Conservation (phyloP, 2,113 vertebrate species). For the Calcarius ornatus region DNA sequence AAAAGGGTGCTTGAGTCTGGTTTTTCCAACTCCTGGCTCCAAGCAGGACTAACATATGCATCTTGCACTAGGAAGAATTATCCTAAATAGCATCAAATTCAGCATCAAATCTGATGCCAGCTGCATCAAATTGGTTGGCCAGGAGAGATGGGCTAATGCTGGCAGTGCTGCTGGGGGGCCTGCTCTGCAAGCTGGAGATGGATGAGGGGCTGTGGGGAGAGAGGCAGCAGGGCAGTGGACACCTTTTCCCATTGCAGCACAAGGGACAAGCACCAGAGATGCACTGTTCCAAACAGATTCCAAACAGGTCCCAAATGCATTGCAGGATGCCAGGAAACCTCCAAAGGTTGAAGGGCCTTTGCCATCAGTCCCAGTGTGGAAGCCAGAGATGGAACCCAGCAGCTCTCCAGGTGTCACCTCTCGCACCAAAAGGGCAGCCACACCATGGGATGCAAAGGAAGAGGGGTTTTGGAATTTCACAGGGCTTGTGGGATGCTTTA, state of each 20-base stretch:
- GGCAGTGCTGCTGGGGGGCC: neutral
- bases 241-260: neutral
- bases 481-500: neutral
- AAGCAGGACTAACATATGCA: neutral
- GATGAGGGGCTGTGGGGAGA: neutral
- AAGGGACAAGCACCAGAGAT: neutral
- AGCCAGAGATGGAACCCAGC: neutral
- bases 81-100: neutral
- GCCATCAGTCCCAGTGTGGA: too few species aligned
- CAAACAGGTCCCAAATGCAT: neutral
- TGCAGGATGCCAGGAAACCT: neutral
- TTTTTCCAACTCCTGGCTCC: fast-evolving
- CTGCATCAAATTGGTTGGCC: neutral
- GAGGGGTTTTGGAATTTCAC: neutral
- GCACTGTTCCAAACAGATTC: neutral
- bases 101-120: neutral
- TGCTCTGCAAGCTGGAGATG: neutral
- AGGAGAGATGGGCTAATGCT: neutral
- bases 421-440: neutral
- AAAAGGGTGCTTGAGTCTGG: neutral
- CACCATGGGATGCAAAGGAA: neutral
- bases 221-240: neutral
- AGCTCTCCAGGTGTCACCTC: neutral
- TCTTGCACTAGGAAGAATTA: neutral
- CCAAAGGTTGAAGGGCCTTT: neutral